A percentile compares a stretch with the other conserved stretches of the same genome.
Evolutionary conservation across 2,113 vertebrate species (phyloP).

Genomic region (Tragulus kanchil): DNA sequence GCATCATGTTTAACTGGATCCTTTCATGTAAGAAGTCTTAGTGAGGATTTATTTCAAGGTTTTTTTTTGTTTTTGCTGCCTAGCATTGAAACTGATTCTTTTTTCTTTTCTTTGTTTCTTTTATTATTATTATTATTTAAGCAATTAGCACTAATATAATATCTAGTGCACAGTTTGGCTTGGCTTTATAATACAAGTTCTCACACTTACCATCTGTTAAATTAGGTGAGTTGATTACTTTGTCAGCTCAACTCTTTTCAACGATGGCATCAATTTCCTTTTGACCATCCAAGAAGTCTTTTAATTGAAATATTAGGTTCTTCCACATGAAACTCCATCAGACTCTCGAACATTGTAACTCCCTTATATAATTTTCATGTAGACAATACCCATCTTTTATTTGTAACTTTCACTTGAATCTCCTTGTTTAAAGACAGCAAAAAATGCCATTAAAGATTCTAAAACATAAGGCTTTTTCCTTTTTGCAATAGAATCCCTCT

Average conservation of each 20-base stretch:
- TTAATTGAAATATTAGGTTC: neutral
- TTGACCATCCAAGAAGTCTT: neutral
- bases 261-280: conserved; percentile 24
- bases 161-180: neutral
- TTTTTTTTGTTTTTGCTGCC: neutral
- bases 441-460: neutral
- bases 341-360: neutral
- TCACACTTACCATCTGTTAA: conserved; percentile 52
- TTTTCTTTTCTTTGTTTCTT: neutral
- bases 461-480: neutral
- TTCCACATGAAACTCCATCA: neutral
- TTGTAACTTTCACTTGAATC: neutral
- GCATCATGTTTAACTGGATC: neutral
- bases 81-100: neutral
- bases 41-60: neutral
- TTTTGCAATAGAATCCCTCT: neutral
- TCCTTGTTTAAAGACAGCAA: neutral
- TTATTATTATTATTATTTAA: neutral
- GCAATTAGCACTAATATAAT: neutral
- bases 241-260: conserved; percentile 57
- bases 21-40: neutral
- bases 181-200: neutral
- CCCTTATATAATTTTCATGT: conserved; percentile 3
- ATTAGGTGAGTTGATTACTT: conserved; percentile 49
- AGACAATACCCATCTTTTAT: neutral